Evolutionary conservation across 2,113 vertebrate species (phyloP).

Genomic region (Pandion haliaetus): DNA sequence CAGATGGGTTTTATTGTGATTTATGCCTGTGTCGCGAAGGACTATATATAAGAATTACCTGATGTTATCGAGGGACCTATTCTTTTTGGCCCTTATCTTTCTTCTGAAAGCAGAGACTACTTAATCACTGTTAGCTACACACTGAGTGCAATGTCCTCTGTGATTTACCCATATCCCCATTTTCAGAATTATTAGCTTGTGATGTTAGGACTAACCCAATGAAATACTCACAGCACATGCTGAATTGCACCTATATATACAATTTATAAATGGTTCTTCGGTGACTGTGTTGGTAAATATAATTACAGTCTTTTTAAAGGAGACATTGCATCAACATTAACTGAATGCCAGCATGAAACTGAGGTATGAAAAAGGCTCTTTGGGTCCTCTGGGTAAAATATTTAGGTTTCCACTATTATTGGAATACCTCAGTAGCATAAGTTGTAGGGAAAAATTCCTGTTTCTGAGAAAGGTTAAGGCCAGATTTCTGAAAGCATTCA

Average conservation of each 20-base stretch:
- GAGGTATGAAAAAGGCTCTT: not conserved
- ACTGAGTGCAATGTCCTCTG: not conserved
- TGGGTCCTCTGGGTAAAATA: not conserved
- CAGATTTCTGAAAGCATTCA: not conserved
- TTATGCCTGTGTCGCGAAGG: conserved; percentile 9
- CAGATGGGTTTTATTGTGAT: conserved; percentile 63
- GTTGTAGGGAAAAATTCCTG: not conserved
- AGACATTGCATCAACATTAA: conserved; percentile 3
- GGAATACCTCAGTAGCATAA: not conserved
- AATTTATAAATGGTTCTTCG: conserved; percentile 14
- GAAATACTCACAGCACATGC: not conserved
- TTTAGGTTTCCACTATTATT: not conserved
- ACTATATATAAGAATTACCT: conserved; percentile 62
- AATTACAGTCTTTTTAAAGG: conserved; percentile 32
- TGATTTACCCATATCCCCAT: not conserved
- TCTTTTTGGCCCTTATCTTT: conserved; percentile 52
- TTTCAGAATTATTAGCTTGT: conserved; percentile 38
- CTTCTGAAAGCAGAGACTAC: conserved; percentile 42
- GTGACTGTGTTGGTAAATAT: conserved; percentile 10
- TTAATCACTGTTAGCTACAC: conserved; percentile 54
- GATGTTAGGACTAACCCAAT: conserved; percentile 35
- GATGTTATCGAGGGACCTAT: conserved; percentile 49
- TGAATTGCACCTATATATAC: not conserved
- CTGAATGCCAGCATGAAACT: not conserved
- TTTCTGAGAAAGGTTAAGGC: not conserved